phyloP scores from a whole-genome alignment of 2,888 invertebrate species.

The Eupithecia vulgata region DNA sequence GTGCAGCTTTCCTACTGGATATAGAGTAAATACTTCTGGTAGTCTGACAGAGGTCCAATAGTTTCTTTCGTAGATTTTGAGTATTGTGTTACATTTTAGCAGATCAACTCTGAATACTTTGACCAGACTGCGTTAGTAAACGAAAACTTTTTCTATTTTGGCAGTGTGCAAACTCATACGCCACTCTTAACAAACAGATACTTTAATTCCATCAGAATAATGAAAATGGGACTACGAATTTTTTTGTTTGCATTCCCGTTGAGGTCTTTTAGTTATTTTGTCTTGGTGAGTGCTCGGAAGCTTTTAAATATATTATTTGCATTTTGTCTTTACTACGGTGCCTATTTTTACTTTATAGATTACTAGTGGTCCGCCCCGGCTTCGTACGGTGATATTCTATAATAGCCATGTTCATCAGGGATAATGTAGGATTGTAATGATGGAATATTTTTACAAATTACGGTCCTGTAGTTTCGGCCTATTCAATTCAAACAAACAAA shows the following conservation, averaged over 20 bases:
- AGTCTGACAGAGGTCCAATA: background rate
- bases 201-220: constrained; percentile 58
- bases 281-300: background rate
- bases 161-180: constrained; percentile 33
- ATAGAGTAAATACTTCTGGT: background rate
- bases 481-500: no score
- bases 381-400: no score
- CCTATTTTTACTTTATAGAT: background rate
- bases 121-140: background rate
- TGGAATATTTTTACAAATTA: no score
- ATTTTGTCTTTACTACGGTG: background rate
- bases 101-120: background rate
- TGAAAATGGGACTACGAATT: constrained; percentile 48
- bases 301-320: background rate
- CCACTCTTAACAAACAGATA: constrained; percentile 60
- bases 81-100: background rate
- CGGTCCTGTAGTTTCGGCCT: no score
- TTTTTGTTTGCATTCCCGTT: constrained; percentile 39
- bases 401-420: no score
- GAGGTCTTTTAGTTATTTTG: constrained; percentile 1
- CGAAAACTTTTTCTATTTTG: background rate
- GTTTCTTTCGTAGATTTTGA: background rate
- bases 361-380: no score
- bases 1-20: background rate
- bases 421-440: no score